Evolutionary conservation across 2,888 invertebrate species (phyloP), one percentile per base, ranked within the genome.

Genomic region (Himalopsyche kuldschensis): DNA sequence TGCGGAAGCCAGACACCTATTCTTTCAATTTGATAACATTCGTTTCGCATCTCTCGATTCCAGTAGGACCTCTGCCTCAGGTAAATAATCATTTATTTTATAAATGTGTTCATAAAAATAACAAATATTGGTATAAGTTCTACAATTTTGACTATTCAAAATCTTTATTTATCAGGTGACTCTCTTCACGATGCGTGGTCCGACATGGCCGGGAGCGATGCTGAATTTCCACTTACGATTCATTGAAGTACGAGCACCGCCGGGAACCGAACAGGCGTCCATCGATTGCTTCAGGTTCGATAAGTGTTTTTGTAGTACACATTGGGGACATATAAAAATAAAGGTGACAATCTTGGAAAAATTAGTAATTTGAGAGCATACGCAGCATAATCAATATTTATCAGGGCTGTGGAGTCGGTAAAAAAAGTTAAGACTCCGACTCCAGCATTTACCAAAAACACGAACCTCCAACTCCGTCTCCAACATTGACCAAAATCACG

Each of bases 21-120:
- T 97, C 97, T 46, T 98, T 95, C 91, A 98, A 98, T 90, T 99
- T 97, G 90, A 96, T 99, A 87, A 96, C 98, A 0, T 95, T 99
- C 88, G 96, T 97, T 0, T 96, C 97, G 31, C 95, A 96, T 88
- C 91, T 96, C 81, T 94, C 95, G 80, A 92, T 97, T 55, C 94
- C 96, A 4, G 86, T 89, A 87, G 91, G 1, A 88, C 90, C 85
- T 5, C 47, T 69, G 30, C 27, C 83, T 32, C 86, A 86, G 83
- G 86, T 86, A 82, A 82, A 8, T 55, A 4, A 20, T 46, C 24
- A 78, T 20, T 2, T 5, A 27, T 31, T 3, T n/a, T n/a, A n/a
- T n/a, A n/a, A n/a, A n/a, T n/a, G n/a, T n/a, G n/a, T n/a, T n/a
- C n/a, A n/a, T n/a, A n/a, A n/a, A n/a, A n/a, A n/a, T n/a, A n/a